Evolutionary conservation across 1,140 invertebrate genomes (phyloP).

Genomic region (Leptonema lineaticorne): DNA sequence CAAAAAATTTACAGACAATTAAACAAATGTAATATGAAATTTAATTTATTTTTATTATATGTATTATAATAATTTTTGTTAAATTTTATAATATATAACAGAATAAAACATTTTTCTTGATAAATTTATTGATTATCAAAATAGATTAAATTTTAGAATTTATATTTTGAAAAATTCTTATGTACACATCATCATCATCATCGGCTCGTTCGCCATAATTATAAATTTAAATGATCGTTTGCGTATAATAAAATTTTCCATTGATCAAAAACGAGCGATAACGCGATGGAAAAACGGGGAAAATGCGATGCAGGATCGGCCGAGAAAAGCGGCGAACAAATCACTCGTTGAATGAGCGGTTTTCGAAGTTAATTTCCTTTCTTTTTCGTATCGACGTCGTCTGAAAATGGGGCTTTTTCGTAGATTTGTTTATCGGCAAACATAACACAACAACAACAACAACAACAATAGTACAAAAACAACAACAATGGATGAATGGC

Average conservation of each 20-base stretch:
- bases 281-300: background rate
- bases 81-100: too few species aligned
- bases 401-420: constrained; percentile 5
- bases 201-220: background rate
- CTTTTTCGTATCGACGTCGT: constrained; percentile 1
- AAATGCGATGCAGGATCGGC: background rate
- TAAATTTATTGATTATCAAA: too few species aligned
- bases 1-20: too few species aligned
- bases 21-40: too few species aligned
- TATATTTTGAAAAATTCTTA: too few species aligned
- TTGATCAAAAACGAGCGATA: background rate
- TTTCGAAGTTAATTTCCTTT: constrained; percentile 12
- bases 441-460: background rate
- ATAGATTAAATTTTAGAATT: too few species aligned
- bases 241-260: background rate
- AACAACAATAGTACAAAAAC: background rate
- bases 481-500: constrained; percentile 3
- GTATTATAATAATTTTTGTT: too few species aligned
- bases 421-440: constrained; percentile 6
- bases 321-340: background rate
- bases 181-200: background rate
- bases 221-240: background rate
- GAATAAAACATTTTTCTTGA: too few species aligned
- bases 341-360: background rate
- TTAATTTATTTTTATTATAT: too few species aligned